Base-by-base conservation (phyloP, 1,140 invertebrate genomes). In the Rhysida immarginata region DNA sequence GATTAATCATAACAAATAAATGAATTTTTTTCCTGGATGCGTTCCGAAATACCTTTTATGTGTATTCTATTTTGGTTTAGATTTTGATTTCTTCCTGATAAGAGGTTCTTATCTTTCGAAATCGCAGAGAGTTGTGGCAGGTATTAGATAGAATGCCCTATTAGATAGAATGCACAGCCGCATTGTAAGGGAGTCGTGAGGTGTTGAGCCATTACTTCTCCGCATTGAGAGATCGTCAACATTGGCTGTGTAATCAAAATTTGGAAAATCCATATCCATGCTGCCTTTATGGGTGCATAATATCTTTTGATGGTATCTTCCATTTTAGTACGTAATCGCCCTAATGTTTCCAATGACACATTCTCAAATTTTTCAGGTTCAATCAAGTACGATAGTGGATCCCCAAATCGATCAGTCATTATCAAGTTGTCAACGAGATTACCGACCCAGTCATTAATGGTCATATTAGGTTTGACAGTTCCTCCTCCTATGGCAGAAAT, bases 241-340 rank as follows among this genome's bases (percentile, higher is more conserved):
- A 44, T 59, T 59, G 2, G 58, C 55, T 20, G 42, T 44, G 44
- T 57, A 59, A 24, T 59, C 58, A 26, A 59, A 59, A 58, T 59
- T 59, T 1, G 43, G 26, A n/a, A 49, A 52, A 23, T 41, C 26
- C 11, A n/a, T 8, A 2, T 58, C 27, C 50, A 58, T 59, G 42
- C 58, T 57, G 0, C 58, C 58, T 3, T 23, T 24, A 5, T 54
- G 50, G 1, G 14, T 43, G 13, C 14, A 29, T 57, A 54, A 21
- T 51, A 51, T 16, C 21, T 21, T 25, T 27, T 51, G 16, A 51
- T 21, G 23, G 23, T 16, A 26, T 27, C 24, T 8, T 51, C 49
- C 26, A 51, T 13, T 51, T 26, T 8, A 3, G 3, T 16, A 5
- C 35, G 26, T 2, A 53, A n/a, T 41, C 2, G 29, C 5, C 23